phyloP scores from a whole-genome alignment of 37 sponge, comb jelly and placozoan genomes.

The Cladorhizidae sp. region DNA sequence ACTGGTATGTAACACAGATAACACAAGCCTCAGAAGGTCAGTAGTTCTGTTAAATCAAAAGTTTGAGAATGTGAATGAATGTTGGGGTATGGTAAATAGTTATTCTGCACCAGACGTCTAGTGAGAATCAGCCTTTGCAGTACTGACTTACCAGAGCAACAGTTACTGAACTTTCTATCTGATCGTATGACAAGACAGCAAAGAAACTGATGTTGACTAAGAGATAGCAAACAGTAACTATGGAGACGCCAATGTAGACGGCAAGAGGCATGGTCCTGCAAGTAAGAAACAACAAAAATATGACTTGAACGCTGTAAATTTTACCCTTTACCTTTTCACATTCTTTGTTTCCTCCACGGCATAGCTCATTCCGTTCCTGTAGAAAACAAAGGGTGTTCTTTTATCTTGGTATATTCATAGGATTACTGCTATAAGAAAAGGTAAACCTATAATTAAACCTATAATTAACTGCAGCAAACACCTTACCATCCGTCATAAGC shows the following conservation, averaged over 20 bases:
- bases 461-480: background rate
- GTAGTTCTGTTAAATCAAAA: too few species aligned
- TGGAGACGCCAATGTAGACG: conserved; percentile 51
- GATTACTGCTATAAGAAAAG: background rate
- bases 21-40: too few species aligned
- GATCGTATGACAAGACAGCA: conserved; percentile 47
- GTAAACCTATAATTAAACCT: background rate
- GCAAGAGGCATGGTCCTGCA: conserved; percentile 61
- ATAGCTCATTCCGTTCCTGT: conserved; percentile 50
- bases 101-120: background rate
- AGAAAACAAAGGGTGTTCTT: background rate
- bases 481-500: conserved; percentile 88
- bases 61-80: background rate
- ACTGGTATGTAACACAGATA: too few species aligned
- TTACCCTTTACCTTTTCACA: conserved; percentile 25
- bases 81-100: background rate
- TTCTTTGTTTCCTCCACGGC: conserved; percentile 58
- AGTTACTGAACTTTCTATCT: conserved; percentile 35
- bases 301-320: background rate
- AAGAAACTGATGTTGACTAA: conserved; percentile 76
- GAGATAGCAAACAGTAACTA: conserved; percentile 67
- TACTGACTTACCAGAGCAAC: conserved; percentile 66
- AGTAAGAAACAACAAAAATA: background rate
- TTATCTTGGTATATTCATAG: background rate
- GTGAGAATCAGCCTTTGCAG: background rate